Evolutionary conservation across 1,140 invertebrate species (phyloP), one percentile per base, ranked within the genome.

Genomic region (Drosophila lacteicornis): DNA sequence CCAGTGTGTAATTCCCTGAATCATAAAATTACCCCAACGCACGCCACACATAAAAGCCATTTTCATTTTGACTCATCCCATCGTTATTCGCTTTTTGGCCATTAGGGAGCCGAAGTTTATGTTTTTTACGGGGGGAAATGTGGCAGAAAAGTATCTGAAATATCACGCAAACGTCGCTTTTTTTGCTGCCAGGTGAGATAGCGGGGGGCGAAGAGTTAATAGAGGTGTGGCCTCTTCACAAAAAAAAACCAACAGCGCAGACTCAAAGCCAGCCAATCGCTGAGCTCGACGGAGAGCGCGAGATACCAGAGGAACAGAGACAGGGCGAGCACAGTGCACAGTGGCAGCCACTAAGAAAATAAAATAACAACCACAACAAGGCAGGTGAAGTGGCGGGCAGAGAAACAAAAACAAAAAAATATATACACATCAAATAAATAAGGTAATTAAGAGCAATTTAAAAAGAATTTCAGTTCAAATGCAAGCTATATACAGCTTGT

Each of bases 31-130:
- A 81, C 86, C 85, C 68, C 85, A 80, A 62, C 66, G 85, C 84
- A 87, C 84, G 84, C 84, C 77, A 88, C 69, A 67, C 84, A 88
- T 90, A 87, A 87, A 87, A 87, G 78, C 84, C 84, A 87, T 87
- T 87, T 87, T 87, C 80, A 87, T 87, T 87, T 87, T 66, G 67
- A 66, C 70, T 62, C 76, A 73, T 62, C 47, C 81, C 75, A 53
- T 36, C 33, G 33, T 36, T 36, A 36, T 8, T 33, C 30, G 27
- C 17, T 36, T 49, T 55, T 27, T 49, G 57, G 74, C 75, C 75
- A 77, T 77, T 77, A 77, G 63, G 63, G 71, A 76, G 43, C 58
- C 58, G 49, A 68, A 68, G 65, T 79, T 82, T 79, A 82, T 79
- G 80, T 73, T 82, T 38, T 55, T 22, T 11, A 45, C 17, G 60